Percentiles rank a stretch among this genome's conserved stretches.
Conservation (phyloP, 2,797 vertebrate species). For the Huso huso region DNA sequence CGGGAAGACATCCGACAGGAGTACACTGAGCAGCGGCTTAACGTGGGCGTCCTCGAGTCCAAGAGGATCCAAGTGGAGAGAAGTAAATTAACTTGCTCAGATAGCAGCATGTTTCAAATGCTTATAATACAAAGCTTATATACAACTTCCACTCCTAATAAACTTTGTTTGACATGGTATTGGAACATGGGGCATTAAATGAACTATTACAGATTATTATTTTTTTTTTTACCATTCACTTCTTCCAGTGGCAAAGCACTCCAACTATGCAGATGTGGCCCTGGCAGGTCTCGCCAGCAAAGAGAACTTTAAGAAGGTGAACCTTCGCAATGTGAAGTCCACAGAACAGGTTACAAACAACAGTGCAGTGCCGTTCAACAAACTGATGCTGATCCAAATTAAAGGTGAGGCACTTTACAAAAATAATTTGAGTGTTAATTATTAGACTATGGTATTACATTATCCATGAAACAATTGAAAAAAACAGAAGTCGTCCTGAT, state of each 20-base stretch:
- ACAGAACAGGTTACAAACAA: constrained; percentile 56
- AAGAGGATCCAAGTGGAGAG: constrained; percentile 63
- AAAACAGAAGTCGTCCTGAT: no score
- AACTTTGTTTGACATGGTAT: no score
- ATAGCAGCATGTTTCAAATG: not conserved
- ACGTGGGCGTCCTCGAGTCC: constrained; percentile 43
- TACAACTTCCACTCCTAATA: no score
- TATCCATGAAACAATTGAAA: no score
- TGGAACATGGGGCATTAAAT: no score
- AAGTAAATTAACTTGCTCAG: constrained; percentile 37
- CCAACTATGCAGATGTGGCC: constrained; percentile 61
- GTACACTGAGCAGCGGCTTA: constrained; percentile 53
- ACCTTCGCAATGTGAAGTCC: constrained; percentile 51
- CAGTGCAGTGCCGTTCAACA: constrained; percentile 45
- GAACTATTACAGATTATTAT: no score
- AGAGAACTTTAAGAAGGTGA: constrained; percentile 70
- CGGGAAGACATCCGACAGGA: constrained; percentile 64
- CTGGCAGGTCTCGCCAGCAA: constrained; percentile 69
- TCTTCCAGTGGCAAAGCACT: constrained; percentile 52
- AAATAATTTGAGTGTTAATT: no score
- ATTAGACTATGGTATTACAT: no score
- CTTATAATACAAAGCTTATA: no score
- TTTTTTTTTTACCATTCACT: not conserved
- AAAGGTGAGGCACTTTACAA: constrained; percentile 52
- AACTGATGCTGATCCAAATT: constrained; percentile 62